Percentiles rank a stretch among this genome's conserved stretches.
Evolutionary conservation across 2,113 vertebrate species (phyloP).

Genomic region (Chaetura pelagica): DNA sequence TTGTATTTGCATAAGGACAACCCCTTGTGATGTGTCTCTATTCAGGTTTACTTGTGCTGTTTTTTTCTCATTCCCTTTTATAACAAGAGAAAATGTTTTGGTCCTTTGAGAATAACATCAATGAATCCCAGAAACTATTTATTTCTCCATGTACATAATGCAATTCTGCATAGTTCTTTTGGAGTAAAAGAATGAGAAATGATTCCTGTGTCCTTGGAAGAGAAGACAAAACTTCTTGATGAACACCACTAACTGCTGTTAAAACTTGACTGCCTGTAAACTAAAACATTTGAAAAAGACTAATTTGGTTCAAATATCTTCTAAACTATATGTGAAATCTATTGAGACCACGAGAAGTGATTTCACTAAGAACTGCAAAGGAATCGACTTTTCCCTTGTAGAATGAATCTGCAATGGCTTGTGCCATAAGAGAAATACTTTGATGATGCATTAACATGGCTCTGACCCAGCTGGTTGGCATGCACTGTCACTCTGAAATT

Average conservation of each 20-base stretch:
- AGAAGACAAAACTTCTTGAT: background rate
- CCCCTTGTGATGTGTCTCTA: background rate
- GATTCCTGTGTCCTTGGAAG: background rate
- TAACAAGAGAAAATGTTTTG: background rate
- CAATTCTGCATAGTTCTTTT: background rate
- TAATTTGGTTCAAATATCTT: background rate
- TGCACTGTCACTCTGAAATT: slow-evolving; percentile 49
- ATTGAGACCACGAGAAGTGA: background rate
- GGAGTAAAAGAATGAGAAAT: slow-evolving; percentile 1
- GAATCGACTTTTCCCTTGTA: background rate
- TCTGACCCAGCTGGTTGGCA: slow-evolving; percentile 51
- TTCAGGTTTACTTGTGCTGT: background rate
- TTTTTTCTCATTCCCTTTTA: background rate
- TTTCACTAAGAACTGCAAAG: background rate
- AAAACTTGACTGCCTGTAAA: background rate
- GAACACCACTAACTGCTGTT: background rate
- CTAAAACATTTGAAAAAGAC: background rate
- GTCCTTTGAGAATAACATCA: background rate
- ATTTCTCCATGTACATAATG: background rate
- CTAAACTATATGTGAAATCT: background rate
- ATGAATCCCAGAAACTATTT: slow-evolving; percentile 9
- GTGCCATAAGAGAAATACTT: slow-evolving; percentile 39
- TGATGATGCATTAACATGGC: slow-evolving; percentile 39
- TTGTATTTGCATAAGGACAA: slow-evolving; percentile 21
- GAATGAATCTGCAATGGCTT: slow-evolving; percentile 1